Percentiles rank a stretch among this genome's conserved stretches.
These are phyloP conservation scores for Catagonus wagneri DNA, from an alignment of 2,113 vertebrate species.

Conservation along the genomic window DNA sequence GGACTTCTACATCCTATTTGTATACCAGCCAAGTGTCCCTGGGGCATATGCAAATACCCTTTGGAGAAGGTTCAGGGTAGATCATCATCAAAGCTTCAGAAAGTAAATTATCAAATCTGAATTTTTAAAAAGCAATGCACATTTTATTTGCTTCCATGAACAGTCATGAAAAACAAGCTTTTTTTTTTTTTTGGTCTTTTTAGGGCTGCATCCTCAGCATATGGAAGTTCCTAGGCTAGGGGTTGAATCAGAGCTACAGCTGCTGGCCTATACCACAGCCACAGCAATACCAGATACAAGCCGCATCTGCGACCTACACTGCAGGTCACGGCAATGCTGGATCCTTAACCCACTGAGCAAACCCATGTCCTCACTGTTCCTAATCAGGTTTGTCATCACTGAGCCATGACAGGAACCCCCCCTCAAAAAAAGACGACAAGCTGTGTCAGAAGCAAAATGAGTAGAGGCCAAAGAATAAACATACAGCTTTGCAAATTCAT, in stretches of 20 bases:
- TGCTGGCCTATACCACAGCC: too few species aligned
- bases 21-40: not conserved
- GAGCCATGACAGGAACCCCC: too few species aligned
- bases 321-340: too few species aligned
- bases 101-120: not conserved
- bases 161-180: not conserved
- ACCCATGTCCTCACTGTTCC: too few species aligned
- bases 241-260: too few species aligned
- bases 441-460: not conserved
- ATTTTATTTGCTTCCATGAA: slow-evolving; percentile 30
- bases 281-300: too few species aligned
- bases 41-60: not conserved
- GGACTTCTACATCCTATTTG: not conserved
- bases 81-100: not conserved
- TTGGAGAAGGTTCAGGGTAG: not conserved
- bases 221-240: too few species aligned
- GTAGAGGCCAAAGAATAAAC: slow-evolving; percentile 1
- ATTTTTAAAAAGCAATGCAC: not conserved
- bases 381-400: too few species aligned
- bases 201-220: too few species aligned
- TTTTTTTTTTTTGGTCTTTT: too few species aligned
- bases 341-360: too few species aligned
- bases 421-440: not conserved
- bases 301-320: too few species aligned
- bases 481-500: not conserved